Evolutionary conservation across 2,888 invertebrate species (phyloP), one percentile per base, ranked within the genome.

Genomic region (Venusia cambrica): DNA sequence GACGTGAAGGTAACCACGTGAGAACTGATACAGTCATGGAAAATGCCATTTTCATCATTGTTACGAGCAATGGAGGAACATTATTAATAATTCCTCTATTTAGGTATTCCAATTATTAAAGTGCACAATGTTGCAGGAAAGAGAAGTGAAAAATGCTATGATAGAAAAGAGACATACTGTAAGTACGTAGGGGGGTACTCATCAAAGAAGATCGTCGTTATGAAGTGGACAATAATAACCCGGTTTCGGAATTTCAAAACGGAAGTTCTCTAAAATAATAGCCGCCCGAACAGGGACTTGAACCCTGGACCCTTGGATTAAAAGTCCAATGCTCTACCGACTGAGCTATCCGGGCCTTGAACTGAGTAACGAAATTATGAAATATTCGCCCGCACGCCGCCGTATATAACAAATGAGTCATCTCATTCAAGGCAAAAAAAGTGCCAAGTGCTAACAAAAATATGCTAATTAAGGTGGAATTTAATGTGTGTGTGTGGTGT

Each of bases 221-320:
- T n/a, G n/a, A n/a, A n/a, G n/a, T n/a, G n/a, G n/a, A n/a, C n/a
- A n/a, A n/a, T n/a, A 29, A 11, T 22, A 1, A 24, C 5, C 3
- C 5, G 5, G 7, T 12, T 6, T 10, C 3, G 8, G 18, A 10
- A 18, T 32, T 32, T 33, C 32, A 13, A 12, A 11, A 6, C 12
- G 12, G 22, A 12, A n/a, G n/a, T n/a, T n/a, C n/a, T n/a, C n/a
- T n/a, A n/a, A n/a, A n/a, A n/a, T n/a, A n/a, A 7, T n/a, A 27
- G 11, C 43, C 90, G 90, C 90, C 90, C 90, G 90, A 89, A 89
- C 91, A 91, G 91, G 91, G 91, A 90, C 91, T 91, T 91, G 91
- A 91, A 91, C 91, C 91, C 91, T 91, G 90, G 91, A 91, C 91
- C 91, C 90, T 91, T 91, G 91, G 91, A 91, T 91, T 91, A 91